Percentiles rank a stretch among this genome's conserved stretches.
Conservation (phyloP, 2,888 invertebrate species). For the Atrina japonica region DNA sequence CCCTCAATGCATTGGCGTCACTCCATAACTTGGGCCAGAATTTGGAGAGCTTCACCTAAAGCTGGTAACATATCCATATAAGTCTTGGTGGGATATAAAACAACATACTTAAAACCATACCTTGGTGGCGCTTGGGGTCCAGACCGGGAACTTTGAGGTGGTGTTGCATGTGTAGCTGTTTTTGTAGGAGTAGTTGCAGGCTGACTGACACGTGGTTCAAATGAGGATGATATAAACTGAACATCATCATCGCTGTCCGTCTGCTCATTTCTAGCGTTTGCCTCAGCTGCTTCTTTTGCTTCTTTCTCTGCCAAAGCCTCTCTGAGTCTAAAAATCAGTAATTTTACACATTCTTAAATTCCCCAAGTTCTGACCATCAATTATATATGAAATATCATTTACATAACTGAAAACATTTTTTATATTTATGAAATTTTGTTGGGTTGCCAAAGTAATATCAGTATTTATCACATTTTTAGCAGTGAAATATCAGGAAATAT, state of each 20-base stretch:
- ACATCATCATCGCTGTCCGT: conserved; percentile 76
- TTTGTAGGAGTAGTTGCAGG: conserved; percentile 42
- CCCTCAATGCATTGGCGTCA: too few species aligned
- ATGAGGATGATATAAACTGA: conserved; percentile 69
- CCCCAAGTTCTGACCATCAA: not conserved
- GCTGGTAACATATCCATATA: too few species aligned
- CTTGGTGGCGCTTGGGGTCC: conserved; percentile 4
- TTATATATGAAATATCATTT: conserved; percentile 15
- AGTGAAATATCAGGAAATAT: too few species aligned
- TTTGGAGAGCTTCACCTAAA: too few species aligned
- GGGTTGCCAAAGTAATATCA: not conserved
- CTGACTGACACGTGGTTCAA: conserved; percentile 47
- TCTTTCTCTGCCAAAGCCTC: conserved; percentile 48
- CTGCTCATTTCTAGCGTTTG: conserved; percentile 52
- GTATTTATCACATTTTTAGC: too few species aligned
- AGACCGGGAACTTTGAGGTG: not conserved
- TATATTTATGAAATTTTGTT: not conserved
- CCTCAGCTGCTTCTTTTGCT: conserved; percentile 48
- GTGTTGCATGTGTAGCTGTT: conserved; percentile 8
- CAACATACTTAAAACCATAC: too few species aligned
- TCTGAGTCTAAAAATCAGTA: conserved; percentile 32
- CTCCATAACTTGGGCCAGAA: too few species aligned
- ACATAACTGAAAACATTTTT: not conserved
- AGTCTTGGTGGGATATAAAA: too few species aligned
- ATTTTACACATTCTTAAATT: too few species aligned